Evolutionary conservation across 2,797 vertebrate genomes (phyloP).

Genomic region (Molossus molossus): DNA sequence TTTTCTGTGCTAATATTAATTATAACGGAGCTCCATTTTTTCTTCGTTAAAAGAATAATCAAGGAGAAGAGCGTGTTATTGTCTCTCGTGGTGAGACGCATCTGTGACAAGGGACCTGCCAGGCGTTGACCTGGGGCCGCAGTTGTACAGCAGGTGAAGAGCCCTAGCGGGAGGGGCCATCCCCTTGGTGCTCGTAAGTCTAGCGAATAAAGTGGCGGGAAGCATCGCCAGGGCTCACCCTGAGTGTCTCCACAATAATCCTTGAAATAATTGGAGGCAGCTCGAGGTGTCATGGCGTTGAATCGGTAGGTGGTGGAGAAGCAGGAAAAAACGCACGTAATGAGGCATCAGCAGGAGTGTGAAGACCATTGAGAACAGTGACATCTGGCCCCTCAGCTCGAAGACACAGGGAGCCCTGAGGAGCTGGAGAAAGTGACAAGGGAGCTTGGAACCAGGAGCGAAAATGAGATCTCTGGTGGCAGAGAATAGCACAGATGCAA

Average conservation of each 20-base stretch:
- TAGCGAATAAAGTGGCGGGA: neutral
- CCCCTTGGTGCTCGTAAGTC: neutral
- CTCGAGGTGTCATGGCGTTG: neutral
- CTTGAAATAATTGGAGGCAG: conserved; percentile 63
- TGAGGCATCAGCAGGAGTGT: neutral
- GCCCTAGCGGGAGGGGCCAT: neutral
- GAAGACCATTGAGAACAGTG: neutral
- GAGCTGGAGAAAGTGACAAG: neutral
- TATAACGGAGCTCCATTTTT: neutral
- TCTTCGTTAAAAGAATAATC: conserved; percentile 2
- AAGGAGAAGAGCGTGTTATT: neutral
- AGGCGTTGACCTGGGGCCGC: neutral
- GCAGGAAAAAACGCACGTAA: neutral
- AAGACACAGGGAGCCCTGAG: neutral
- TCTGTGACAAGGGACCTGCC: neutral
- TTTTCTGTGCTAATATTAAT: neutral
- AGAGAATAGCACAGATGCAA: conserved; percentile 7
- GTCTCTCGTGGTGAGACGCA: neutral
- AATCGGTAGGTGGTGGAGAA: conserved; percentile 14
- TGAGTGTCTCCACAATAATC: neutral
- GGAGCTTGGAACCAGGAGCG: neutral
- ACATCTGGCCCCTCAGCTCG: neutral
- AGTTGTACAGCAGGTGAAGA: neutral
- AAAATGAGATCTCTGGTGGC: conserved; percentile 13
- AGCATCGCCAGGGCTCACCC: neutral